These are phyloP conservation scores for Loriculus beryllinus DNA, from an alignment of 2,797 vertebrate genomes.

Conservation along the genomic window DNA sequence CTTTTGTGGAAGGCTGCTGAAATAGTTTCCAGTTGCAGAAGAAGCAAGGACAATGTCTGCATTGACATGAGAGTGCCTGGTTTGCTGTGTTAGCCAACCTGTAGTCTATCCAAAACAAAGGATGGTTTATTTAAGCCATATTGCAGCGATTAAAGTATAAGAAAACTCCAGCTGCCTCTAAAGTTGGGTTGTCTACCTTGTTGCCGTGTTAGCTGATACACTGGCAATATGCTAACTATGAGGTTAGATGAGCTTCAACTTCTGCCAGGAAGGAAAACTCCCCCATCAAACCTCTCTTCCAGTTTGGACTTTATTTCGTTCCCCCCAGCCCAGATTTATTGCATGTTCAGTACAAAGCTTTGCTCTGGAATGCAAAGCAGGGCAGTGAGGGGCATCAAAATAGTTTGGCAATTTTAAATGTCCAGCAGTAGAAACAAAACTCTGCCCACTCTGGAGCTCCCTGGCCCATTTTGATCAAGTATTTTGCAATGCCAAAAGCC, in stretches of 20 bases:
- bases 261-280: neutral
- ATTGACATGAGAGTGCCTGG: neutral
- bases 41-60: constrained; percentile 20
- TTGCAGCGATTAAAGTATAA: constrained; percentile 11
- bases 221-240: neutral
- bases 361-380: neutral
- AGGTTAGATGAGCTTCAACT: neutral
- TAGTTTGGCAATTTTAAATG: neutral
- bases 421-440: neutral
- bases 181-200: constrained; percentile 13
- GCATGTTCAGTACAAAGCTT: neutral
- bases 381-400: neutral
- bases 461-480: constrained; percentile 14
- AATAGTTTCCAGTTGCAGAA: neutral
- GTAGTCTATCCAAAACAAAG: constrained; percentile 47
- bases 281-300: neutral
- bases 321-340: neutral
- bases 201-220: neutral
- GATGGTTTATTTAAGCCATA: constrained; percentile 54
- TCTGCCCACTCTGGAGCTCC: neutral
- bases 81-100: constrained; percentile 11
- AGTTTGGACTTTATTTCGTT: neutral
- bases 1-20: neutral
- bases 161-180: constrained; percentile 35
- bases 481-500: constrained; percentile 45